Percentiles rank a stretch among this genome's conserved stretches.
These are phyloP conservation scores for Antheraea pernyi DNA, from an alignment of 1,140 invertebrate species.

Conservation along the genomic window DNA sequence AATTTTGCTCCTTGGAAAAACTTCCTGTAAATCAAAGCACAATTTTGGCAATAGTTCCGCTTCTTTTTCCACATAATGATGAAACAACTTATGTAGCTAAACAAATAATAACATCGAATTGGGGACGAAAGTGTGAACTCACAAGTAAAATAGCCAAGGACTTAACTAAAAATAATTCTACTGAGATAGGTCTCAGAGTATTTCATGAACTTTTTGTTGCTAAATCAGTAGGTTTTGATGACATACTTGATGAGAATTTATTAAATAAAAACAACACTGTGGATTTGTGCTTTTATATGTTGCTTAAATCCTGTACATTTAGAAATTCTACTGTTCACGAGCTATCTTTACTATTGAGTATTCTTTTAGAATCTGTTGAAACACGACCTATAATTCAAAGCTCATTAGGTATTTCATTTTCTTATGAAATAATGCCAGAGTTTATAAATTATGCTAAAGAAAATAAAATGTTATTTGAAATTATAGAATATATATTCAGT, in stretches of 20 bases:
- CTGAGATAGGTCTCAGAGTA: conserved; percentile 21
- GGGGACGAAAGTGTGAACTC: conserved; percentile 67
- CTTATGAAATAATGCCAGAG: conserved; percentile 45
- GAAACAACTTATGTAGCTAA: conserved; percentile 70
- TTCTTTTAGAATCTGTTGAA: conserved; percentile 57
- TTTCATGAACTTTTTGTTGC: conserved; percentile 57
- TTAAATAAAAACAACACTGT: conserved; percentile 52
- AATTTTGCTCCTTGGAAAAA: conserved; percentile 59
- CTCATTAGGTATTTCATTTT: conserved; percentile 41
- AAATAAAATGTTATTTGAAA: conserved; percentile 66
- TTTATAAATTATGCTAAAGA: conserved; percentile 55
- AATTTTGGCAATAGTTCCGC: conserved; percentile 79
- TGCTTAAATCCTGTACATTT: conserved; percentile 57
- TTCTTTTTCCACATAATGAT: conserved; percentile 80
- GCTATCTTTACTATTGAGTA: conserved; percentile 39
- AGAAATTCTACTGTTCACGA: conserved; percentile 46
- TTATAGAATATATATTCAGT: conserved; percentile 62
- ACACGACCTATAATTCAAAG: conserved; percentile 51
- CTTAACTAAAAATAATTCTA: conserved; percentile 46
- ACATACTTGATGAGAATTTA: conserved; percentile 47
- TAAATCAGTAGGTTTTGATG: conserved; percentile 42
- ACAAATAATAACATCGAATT: conserved; percentile 75
- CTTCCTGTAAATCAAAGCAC: conserved; percentile 61
- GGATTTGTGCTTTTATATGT: conserved; percentile 52
- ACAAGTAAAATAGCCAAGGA: conserved; percentile 51